Conservation (phyloP, 2,797 vertebrate genomes). For the Monodelphis domestica region DNA sequence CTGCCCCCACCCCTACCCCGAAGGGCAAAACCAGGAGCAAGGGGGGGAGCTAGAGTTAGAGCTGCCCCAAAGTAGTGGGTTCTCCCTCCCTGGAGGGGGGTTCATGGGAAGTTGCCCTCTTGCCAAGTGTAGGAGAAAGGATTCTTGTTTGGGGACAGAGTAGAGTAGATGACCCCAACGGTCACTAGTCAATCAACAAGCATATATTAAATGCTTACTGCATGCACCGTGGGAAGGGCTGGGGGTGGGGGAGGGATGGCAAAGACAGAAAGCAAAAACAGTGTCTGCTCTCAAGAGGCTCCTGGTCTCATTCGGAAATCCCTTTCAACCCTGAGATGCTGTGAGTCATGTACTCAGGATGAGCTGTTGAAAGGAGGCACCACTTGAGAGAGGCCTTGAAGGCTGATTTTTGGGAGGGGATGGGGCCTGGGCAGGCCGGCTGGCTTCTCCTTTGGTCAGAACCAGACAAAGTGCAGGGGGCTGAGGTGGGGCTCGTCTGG, state of each 20-base stretch:
- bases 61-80: not conserved
- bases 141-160: not conserved
- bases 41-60: not conserved
- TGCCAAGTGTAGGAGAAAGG: not conserved
- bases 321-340: not conserved
- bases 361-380: slow-evolving; percentile 42
- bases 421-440: not conserved
- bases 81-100: not conserved
- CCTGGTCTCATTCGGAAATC: not conserved
- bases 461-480: not conserved
- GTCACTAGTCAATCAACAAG: not conserved
- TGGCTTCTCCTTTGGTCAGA: not conserved
- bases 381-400: not conserved
- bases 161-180: not conserved
- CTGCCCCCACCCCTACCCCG: accelerated
- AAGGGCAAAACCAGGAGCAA: not conserved
- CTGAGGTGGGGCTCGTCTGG: not conserved
- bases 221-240: not conserved
- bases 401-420: not conserved
- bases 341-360: slow-evolving; percentile 6
- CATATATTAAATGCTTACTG: not conserved
- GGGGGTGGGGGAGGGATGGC: not conserved
- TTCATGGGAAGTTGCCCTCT: not conserved
- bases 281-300: not conserved
- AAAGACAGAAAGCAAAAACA: not conserved